Evolutionary conservation across 2,888 invertebrate genomes (phyloP).

Genomic region (Cistogaster globosa): DNA sequence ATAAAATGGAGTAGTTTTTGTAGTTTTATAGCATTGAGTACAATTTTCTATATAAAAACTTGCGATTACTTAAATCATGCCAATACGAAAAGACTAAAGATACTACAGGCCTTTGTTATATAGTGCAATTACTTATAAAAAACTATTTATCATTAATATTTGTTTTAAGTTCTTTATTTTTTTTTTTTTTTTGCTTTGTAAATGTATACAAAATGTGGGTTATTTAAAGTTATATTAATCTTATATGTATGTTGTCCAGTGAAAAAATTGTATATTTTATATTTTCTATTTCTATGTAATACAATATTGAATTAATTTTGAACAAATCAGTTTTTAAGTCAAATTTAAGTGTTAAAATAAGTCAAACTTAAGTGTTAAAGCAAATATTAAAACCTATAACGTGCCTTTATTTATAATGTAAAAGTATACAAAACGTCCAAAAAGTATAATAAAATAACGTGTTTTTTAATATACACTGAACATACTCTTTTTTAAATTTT

Average conservation of each 20-base stretch:
- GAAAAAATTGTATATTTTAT: constrained; percentile 6
- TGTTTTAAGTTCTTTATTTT: constrained; percentile 28
- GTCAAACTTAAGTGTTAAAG: constrained; percentile 32
- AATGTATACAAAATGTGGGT: constrained; percentile 50
- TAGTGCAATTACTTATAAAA: constrained; percentile 57
- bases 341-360: constrained; percentile 39
- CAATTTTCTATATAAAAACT: constrained; percentile 27
- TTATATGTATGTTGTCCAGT: constrained; percentile 2
- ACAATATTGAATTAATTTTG: constrained; percentile 28
- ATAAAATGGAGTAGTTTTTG: constrained; percentile 66
- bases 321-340: constrained; percentile 33
- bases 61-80: constrained; percentile 71
- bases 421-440: constrained; percentile 60
- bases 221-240: neutral
- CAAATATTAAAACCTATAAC: constrained; percentile 38
- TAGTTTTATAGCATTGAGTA: constrained; percentile 17
- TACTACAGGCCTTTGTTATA: constrained; percentile 63
- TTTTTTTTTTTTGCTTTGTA: constrained; percentile 16
- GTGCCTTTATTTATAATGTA: constrained; percentile 63
- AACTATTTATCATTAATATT: constrained; percentile 35
- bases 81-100: constrained; percentile 66
- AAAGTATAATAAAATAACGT: constrained; percentile 30
- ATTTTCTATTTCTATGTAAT: constrained; percentile 18
- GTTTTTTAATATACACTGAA: constrained; percentile 38
- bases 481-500: neutral